Evolutionary conservation across 2,797 vertebrate species (phyloP).

Genomic region (Octomys mimax): DNA sequence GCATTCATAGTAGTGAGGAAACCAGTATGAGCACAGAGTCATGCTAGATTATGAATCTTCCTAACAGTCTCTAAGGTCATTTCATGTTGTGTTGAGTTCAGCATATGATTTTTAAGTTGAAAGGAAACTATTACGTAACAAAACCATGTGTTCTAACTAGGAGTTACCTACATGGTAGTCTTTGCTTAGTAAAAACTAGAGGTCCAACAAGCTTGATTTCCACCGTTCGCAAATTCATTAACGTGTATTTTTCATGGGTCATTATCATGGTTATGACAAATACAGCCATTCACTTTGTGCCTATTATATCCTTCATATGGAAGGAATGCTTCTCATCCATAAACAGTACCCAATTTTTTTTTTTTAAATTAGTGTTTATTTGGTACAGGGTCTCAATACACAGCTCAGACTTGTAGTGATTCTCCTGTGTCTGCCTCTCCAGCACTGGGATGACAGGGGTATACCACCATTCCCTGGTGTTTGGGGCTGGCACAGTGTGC

Average conservation of each 20-base stretch:
- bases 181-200: conserved; percentile 23
- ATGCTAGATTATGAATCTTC: neutral
- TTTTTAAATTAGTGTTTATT: neutral
- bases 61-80: neutral
- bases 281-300: neutral
- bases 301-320: neutral
- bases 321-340: neutral
- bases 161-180: neutral
- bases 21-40: neutral
- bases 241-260: neutral
- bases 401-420: too few species aligned
- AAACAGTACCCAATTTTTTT: neutral
- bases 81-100: neutral
- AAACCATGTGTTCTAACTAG: neutral
- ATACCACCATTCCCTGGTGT: too few species aligned
- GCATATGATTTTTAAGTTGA: neutral
- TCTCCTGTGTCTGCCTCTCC: too few species aligned
- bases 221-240: neutral
- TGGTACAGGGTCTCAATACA: too few species aligned
- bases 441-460: too few species aligned
- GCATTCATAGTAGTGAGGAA: neutral
- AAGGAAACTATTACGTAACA: neutral
- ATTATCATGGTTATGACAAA: neutral
- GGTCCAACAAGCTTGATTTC: neutral
- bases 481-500: too few species aligned